phyloP scores from a whole-genome alignment of 2,888 invertebrate species.

The Anarsia innoxiella region DNA sequence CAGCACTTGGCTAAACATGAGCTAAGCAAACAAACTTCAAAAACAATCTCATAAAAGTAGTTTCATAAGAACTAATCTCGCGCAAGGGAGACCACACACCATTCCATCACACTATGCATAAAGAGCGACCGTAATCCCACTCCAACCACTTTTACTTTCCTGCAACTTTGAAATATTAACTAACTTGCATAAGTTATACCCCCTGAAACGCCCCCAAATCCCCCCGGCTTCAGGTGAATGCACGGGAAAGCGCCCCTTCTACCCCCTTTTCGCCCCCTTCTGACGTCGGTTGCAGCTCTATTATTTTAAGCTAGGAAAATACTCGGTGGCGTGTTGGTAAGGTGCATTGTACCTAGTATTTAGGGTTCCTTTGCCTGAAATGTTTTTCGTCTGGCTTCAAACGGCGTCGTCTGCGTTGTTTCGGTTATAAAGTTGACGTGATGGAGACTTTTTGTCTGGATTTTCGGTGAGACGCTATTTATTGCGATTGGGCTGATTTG shows the following conservation, averaged over 20 bases:
- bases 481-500: too few species aligned
- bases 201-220: slow-evolving; percentile 26
- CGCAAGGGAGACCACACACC: slow-evolving; percentile 10
- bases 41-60: background rate
- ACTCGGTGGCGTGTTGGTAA: slow-evolving; percentile 20
- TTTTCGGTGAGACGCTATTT: too few species aligned
- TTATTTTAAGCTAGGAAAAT: slow-evolving; percentile 26
- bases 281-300: slow-evolving; percentile 17
- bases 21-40: too few species aligned
- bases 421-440: background rate
- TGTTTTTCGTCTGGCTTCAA: slow-evolving; percentile 14
- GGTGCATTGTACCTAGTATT: slow-evolving; percentile 26
- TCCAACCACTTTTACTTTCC: slow-evolving; percentile 55
- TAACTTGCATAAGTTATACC: slow-evolving; percentile 64
- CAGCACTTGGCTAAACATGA: too few species aligned
- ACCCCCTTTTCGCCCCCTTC: slow-evolving; percentile 2
- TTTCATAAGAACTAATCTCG: slow-evolving; percentile 6
- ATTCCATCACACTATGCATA: slow-evolving; percentile 21
- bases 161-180: slow-evolving; percentile 61
- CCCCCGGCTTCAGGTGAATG: slow-evolving; percentile 24
- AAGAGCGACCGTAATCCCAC: slow-evolving; percentile 15
- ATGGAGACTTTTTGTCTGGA: too few species aligned
- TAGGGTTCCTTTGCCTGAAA: slow-evolving; percentile 4
- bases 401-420: too few species aligned
- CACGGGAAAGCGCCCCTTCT: slow-evolving; percentile 14